These are phyloP conservation scores for Trachymyrmex cornetzi DNA, from an alignment of 1,140 invertebrate genomes.

Conservation along the genomic window DNA sequence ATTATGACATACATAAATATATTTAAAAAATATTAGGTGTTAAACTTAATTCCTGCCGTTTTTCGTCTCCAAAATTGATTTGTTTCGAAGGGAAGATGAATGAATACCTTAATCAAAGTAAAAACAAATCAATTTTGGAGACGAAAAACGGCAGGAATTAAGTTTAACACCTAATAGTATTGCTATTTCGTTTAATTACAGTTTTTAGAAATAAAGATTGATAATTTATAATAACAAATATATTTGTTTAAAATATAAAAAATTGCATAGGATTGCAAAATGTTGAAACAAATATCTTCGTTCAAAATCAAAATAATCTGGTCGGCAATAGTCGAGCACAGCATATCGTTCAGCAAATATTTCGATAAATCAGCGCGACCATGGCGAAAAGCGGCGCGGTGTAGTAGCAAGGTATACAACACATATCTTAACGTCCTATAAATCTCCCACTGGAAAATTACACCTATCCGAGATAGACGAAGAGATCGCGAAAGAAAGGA, in stretches of 20 bases:
- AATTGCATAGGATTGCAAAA: neutral
- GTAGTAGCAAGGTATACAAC: conserved; percentile 81
- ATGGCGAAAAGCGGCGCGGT: conserved; percentile 73
- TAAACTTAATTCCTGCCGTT: too few species aligned
- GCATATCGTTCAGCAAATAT: conserved; percentile 77
- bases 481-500: conserved; percentile 59
- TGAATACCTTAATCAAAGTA: too few species aligned
- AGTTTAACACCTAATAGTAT: too few species aligned
- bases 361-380: conserved; percentile 78
- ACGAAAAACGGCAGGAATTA: too few species aligned
- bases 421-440: conserved; percentile 87
- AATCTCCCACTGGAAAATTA: conserved; percentile 87
- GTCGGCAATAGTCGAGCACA: neutral
- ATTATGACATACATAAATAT: neutral
- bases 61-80: too few species aligned
- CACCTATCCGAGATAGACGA: conserved; percentile 84
- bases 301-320: conserved; percentile 31
- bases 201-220: neutral
- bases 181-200: neutral
- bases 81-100: too few species aligned
- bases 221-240: neutral
- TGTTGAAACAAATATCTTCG: neutral
- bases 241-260: neutral
- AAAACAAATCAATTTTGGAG: too few species aligned
- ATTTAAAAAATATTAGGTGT: neutral